These are phyloP conservation scores for Motacilla tschutschensis DNA, from an alignment of 2,113 vertebrate species.

Conservation along the genomic window DNA sequence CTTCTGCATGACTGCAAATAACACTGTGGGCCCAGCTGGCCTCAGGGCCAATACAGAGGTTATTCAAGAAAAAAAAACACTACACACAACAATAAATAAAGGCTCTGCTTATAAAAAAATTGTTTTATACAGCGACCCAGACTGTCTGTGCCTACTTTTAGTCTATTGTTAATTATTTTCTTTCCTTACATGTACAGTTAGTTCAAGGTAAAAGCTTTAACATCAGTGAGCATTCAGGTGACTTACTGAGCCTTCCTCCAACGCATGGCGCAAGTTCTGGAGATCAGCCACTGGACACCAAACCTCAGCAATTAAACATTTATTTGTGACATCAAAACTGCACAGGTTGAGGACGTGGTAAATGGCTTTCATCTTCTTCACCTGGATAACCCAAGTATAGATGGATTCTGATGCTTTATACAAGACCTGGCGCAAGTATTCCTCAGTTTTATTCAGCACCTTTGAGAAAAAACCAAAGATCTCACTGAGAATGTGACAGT, in stretches of 20 bases:
- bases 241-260: conserved; percentile 94
- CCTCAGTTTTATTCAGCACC: conserved; percentile 93
- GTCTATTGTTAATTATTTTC: neutral
- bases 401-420: conserved; percentile 90
- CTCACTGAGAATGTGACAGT: neutral
- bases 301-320: conserved; percentile 95
- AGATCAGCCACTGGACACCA: conserved; percentile 93
- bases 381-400: conserved; percentile 87
- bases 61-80: neutral
- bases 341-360: conserved; percentile 96
- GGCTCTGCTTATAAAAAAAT: neutral
- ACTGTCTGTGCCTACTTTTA: neutral
- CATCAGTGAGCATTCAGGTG: neutral
- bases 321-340: conserved; percentile 96
- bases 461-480: conserved; percentile 19
- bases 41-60: neutral
- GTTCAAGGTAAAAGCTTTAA: neutral
- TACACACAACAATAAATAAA: neutral
- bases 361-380: conserved; percentile 98
- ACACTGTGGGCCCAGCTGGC: neutral
- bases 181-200: neutral
- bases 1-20: neutral
- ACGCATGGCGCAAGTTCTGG: conserved; percentile 76
- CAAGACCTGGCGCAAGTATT: conserved; percentile 90
- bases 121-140: neutral